Base-by-base conservation (phyloP, 1,140 invertebrate genomes). In the Bombus sibiricus region DNA sequence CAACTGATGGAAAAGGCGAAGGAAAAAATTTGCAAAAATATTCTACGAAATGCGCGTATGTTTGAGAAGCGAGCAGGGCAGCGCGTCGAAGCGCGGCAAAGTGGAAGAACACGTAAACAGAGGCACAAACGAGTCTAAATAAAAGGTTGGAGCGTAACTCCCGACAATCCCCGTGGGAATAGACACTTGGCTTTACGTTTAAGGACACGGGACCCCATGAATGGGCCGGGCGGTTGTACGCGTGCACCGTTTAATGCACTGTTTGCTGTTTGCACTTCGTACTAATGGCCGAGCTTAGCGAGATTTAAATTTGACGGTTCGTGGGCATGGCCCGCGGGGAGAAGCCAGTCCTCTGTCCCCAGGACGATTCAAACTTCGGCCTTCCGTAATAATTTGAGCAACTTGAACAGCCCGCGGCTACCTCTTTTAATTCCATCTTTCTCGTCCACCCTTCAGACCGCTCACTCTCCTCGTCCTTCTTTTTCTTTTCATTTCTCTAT, bases 231-330 rank as follows among this genome's bases (percentile, higher is more conserved):
- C 2, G 22, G 39, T 83, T 75, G 85, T 89, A 78, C 72, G 78
- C 71, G 80, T 73, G 81, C 53, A 71, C 69, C 92, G 92, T 94
- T 94, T 94, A 94, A 94, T 94, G 93, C 93, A 93, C 90, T 94
- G 93, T 94, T 95, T 94, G 91, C 91, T 95, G 94, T 95, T 95
- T 95, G 94, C 94, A 93, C 92, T 94, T 93, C 81, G 90, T 93
- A 93, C 94, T 94, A 95, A 95, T 95, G 94, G 94, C 85, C 89
- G 79, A 89, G 94, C 94, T 95, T 94, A 94, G 93, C 89, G 92
- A 94, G 94, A 95, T 95, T 95, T 95, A 95, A 95, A 95, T 94
- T 94, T 93, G 91, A 92, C 92, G 90, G 86, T 91, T 89, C 92
- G 72, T 88, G 80, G 81, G 86, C 78, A 85, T 66, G n/a, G 73